Conservation (phyloP, 2,797 vertebrate species). For the Chelon auratus region DNA sequence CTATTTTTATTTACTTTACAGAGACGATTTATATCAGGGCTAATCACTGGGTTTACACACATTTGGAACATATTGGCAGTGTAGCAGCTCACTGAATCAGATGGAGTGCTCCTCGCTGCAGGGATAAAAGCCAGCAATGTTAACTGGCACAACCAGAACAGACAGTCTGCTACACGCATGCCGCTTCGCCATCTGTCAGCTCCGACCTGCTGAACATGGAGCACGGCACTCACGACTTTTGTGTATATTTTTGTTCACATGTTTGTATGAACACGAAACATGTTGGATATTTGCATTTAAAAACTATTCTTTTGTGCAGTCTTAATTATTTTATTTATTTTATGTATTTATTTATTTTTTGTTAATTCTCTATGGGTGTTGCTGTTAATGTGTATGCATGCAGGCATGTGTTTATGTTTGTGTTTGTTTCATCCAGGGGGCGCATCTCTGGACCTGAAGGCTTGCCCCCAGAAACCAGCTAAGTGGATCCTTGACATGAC, state of each 20-base stretch:
- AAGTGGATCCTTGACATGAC: conserved; percentile 98
- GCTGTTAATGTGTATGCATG: not conserved
- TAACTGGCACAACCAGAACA: conserved; percentile 43
- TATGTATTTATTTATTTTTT: too few relatives aligned
- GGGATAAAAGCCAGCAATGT: conserved; percentile 44
- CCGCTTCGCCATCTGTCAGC: conserved; percentile 65
- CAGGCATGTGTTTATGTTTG: conserved; percentile 16
- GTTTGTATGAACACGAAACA: not conserved
- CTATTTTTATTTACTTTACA: not conserved
- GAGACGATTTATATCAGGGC: not conserved
- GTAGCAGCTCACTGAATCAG: conserved; percentile 29
- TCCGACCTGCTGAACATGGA: conserved; percentile 29
- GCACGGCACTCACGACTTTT: conserved; percentile 10
- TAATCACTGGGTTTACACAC: conserved; percentile 8
- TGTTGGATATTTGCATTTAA: not conserved
- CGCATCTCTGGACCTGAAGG: conserved; percentile 94
- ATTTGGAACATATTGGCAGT: conserved; percentile 30
- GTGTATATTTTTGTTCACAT: conserved; percentile 15
- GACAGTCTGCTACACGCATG: conserved; percentile 43
- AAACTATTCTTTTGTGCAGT: not conserved
- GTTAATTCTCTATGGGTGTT: not conserved
- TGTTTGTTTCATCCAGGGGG: conserved; percentile 84
- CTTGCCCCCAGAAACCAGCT: conserved; percentile 92
- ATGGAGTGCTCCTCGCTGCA: conserved; percentile 25
- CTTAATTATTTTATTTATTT: not conserved